These are phyloP conservation scores for Anolis carolinensis DNA, from an alignment of 2,113 vertebrate genomes.

Conservation along the genomic window DNA sequence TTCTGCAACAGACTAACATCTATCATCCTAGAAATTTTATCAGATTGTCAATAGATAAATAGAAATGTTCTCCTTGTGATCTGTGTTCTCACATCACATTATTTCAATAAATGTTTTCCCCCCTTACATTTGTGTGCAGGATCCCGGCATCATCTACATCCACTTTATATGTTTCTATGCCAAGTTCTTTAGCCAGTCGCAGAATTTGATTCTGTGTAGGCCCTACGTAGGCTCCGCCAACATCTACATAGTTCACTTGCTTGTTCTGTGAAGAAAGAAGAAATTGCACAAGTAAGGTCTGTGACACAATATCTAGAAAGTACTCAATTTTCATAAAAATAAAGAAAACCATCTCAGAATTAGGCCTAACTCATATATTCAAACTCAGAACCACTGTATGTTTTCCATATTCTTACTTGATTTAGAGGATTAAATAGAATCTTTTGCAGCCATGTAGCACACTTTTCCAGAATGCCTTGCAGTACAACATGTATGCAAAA, in stretches of 20 bases:
- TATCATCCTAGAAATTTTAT: neutral
- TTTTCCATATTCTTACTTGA: neutral
- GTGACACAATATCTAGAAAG: neutral
- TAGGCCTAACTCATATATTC: neutral
- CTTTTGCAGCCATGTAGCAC: neutral
- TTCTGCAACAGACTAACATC: neutral
- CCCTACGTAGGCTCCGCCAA: conserved; percentile 83
- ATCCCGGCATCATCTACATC: conserved; percentile 69
- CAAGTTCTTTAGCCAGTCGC: conserved; percentile 81
- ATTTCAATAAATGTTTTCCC: conserved; percentile 3
- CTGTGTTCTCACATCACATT: neutral
- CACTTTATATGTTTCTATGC: conserved; percentile 83
- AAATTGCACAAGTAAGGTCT: conserved; percentile 33
- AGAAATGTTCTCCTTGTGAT: neutral
- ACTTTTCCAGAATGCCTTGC: neutral
- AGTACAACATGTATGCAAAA: neutral
- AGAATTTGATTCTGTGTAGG: conserved; percentile 86
- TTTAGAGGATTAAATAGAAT: neutral
- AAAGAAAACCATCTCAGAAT: neutral
- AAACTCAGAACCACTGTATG: neutral
- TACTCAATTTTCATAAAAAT: neutral
- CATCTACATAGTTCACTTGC: conserved; percentile 79
- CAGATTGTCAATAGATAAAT: neutral
- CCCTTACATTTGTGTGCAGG: conserved; percentile 77
- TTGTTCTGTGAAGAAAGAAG: conserved; percentile 69